Base-by-base conservation (phyloP, 2,113 vertebrate genomes). In the Nibea coibor region DNA sequence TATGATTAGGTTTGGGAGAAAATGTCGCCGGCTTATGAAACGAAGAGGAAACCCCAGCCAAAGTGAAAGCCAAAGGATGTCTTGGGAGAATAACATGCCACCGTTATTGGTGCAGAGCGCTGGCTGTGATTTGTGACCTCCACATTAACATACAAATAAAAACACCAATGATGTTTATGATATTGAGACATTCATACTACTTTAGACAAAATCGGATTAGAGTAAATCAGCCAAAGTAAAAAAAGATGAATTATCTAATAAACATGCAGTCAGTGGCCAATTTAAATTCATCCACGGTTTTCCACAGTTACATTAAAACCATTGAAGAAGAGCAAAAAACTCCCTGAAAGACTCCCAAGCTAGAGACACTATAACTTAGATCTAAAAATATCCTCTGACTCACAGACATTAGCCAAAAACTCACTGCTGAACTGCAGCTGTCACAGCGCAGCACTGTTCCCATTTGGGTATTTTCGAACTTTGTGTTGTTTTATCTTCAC, bases 321-420 rank as follows among this genome's bases (percentile, higher is more conserved):
- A 20, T 42, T 26, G 31, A 74, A 17, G 22, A 43, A 39, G 31
- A 6, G 14, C 69, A 75, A 77, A 63, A 64, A 51, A 71, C 45
- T 57, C 42, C 31, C 28, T 82, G 39, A 74, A 79, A 75, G 68
- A 43, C 64, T 85, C 72, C 45, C 75, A 54, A 78, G 83, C 77
- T 56, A 10, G 58, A 88, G 66, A 81, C 75, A 31, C 74, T 81
- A 82, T 75, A 80, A 90, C 86, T 81, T 90, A 31, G 78, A 83
- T 89, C 88, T 90, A 90, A 92, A 93, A 87, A 91, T 90, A 91
- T 82, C 71, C 79, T 76, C 73, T 89, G 90, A 90, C 71, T 91
- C 89, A 90, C 73, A 85, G 85, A 81, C 76, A 82, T 83, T 80
- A 82, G 66, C 82, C 90, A 87, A 92, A 91, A 91, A 77, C 31